Evolutionary conservation across 1,140 invertebrate species (phyloP).

Genomic region (Nomia melanderi): DNA sequence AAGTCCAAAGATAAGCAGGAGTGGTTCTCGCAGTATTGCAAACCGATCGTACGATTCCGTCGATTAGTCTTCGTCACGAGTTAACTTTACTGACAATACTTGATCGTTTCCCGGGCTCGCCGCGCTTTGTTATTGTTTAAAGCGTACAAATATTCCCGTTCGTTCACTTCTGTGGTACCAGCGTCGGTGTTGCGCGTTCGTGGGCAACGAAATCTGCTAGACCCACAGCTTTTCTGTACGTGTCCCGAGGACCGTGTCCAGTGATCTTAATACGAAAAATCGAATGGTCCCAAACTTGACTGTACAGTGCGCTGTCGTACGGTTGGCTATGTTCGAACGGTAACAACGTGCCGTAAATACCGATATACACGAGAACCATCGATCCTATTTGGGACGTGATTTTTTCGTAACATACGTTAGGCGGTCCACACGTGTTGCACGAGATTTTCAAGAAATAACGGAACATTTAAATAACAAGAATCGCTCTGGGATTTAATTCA

Average conservation of each 20-base stretch:
- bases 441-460: neutral
- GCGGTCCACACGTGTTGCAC: conserved; percentile 16
- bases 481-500: neutral
- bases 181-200: neutral
- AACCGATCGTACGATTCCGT: conserved; percentile 58
- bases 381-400: neutral
- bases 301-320: conserved; percentile 1
- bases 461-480: neutral
- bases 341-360: neutral
- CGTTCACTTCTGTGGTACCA: neutral
- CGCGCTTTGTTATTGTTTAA: conserved; percentile 19
- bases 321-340: neutral
- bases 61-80: conserved; percentile 44
- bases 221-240: neutral
- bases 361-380: neutral
- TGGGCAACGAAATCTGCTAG: neutral
- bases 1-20: conserved; percentile 80
- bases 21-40: conserved; percentile 60
- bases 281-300: neutral
- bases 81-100: conserved; percentile 10
- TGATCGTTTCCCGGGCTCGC: neutral
- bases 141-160: neutral
- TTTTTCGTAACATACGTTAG: conserved; percentile 39
- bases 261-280: conserved; percentile 18
- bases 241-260: conserved; percentile 6